A percentile compares a stretch with the other conserved stretches of the same genome.
These are phyloP conservation scores for Eupristina koningsbergeri DNA, from an alignment of 1,140 invertebrate genomes.

Conservation along the genomic window DNA sequence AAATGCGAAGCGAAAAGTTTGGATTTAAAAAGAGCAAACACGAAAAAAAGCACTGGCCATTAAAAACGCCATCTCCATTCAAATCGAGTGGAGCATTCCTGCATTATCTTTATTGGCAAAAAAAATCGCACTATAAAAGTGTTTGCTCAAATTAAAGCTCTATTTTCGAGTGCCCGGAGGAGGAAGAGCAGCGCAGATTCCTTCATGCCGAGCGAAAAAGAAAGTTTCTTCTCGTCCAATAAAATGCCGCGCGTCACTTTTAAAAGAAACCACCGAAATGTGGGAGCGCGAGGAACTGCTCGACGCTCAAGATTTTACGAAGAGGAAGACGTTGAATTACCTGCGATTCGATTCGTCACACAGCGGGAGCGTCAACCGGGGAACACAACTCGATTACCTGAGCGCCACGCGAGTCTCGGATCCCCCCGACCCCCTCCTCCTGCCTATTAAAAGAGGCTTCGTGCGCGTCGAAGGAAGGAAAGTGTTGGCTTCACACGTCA, in stretches of 20 bases:
- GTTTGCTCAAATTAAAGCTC: background rate
- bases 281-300: background rate
- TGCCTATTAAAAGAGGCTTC: background rate
- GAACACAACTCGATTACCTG: constrained; percentile 30
- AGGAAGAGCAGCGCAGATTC: background rate
- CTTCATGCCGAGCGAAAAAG: background rate
- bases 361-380: background rate
- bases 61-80: background rate
- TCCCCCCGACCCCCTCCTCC: background rate
- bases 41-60: background rate
- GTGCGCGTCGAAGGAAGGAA: background rate
- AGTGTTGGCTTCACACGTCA: background rate
- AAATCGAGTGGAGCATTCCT: background rate
- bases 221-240: no score
- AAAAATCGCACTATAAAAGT: background rate
- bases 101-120: background rate
- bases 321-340: background rate
- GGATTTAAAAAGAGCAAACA: background rate
- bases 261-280: background rate
- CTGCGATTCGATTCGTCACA: background rate
- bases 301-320: background rate
- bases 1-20: background rate
- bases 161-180: background rate
- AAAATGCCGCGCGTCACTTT: background rate
- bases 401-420: background rate